Evolutionary conservation across 2,797 vertebrate species (phyloP).

Genomic region (Coccyzus lansbergi): DNA sequence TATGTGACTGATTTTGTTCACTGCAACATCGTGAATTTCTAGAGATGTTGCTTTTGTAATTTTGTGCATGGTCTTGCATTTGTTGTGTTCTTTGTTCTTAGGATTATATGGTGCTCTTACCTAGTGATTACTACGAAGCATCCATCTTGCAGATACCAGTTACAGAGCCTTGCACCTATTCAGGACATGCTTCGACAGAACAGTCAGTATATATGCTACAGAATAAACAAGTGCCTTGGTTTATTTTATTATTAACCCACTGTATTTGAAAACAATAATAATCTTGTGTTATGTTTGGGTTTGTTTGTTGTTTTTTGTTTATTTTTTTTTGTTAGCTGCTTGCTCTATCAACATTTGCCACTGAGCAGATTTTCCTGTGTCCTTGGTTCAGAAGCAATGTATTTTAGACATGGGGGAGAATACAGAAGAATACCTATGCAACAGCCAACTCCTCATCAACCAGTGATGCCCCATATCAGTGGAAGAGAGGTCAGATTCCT

Average conservation of each 20-base stretch:
- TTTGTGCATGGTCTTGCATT: neutral
- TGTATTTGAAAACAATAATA: slow-evolving; percentile 23
- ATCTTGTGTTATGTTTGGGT: neutral
- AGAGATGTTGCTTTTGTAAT: neutral
- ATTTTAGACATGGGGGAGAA: slow-evolving; percentile 71
- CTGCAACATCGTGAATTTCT: neutral
- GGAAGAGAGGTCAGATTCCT: slow-evolving; percentile 86
- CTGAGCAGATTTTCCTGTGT: slow-evolving; percentile 85
- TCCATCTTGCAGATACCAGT: slow-evolving; percentile 83
- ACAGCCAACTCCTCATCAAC: slow-evolving; percentile 80
- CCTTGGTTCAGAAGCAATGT: slow-evolving; percentile 79
- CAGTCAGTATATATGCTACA: slow-evolving; percentile 74
- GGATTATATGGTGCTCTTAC: slow-evolving; percentile 94
- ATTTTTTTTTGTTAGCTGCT: slow-evolving; percentile 84
- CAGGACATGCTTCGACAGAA: slow-evolving; percentile 5
- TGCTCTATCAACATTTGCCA: slow-evolving; percentile 89
- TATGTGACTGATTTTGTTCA: neutral
- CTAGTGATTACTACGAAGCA: slow-evolving; percentile 90
- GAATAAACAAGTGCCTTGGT: neutral
- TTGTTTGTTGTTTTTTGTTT: neutral
- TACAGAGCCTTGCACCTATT: slow-evolving; percentile 84
- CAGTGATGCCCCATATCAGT: slow-evolving; percentile 83
- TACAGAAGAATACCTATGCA: slow-evolving; percentile 75
- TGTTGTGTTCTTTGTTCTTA: slow-evolving; percentile 54
- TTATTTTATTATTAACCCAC: neutral